A percentile compares a stretch with the other conserved stretches of the same genome.
phyloP scores from a whole-genome alignment of 2,113 vertebrate species.

The Rhinolophus ferrumequinum region DNA sequence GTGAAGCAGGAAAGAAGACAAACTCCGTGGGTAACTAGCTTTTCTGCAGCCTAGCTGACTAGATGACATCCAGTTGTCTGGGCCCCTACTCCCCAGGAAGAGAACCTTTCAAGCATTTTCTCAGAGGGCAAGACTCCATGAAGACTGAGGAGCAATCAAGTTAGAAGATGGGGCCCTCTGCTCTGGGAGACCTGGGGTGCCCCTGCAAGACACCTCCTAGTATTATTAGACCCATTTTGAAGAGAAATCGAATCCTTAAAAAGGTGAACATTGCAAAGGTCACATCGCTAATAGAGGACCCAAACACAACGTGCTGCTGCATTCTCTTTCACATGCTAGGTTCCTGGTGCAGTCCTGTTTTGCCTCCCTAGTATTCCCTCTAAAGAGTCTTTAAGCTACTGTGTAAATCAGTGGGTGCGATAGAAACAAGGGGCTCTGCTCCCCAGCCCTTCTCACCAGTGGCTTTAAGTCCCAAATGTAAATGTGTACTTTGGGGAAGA shows the following conservation, averaged over 20 bases:
- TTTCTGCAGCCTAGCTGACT: neutral
- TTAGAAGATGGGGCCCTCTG: neutral
- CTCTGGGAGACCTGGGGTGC: neutral
- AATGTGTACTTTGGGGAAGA: neutral
- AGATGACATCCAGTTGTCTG: neutral
- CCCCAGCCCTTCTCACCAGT: neutral
- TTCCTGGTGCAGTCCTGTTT: neutral
- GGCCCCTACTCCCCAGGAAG: neutral
- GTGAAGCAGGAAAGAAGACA: neutral
- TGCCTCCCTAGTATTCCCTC: neutral
- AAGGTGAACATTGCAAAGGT: neutral
- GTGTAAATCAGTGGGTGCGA: neutral
- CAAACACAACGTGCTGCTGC: neutral
- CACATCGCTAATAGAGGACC: neutral
- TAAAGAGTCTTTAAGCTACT: neutral
- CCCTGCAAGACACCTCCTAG: neutral
- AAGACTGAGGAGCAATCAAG: neutral
- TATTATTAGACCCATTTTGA: neutral
- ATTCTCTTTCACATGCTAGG: rapidly evolving
- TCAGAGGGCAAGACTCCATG: neutral
- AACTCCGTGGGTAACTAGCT: neutral
- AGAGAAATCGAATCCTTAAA: neutral
- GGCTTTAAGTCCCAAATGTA: neutral
- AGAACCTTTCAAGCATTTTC: neutral
- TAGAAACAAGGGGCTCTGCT: neutral